Evolutionary conservation across 1,140 invertebrate genomes (phyloP).

Genomic region (Sminthurides bifidus): DNA sequence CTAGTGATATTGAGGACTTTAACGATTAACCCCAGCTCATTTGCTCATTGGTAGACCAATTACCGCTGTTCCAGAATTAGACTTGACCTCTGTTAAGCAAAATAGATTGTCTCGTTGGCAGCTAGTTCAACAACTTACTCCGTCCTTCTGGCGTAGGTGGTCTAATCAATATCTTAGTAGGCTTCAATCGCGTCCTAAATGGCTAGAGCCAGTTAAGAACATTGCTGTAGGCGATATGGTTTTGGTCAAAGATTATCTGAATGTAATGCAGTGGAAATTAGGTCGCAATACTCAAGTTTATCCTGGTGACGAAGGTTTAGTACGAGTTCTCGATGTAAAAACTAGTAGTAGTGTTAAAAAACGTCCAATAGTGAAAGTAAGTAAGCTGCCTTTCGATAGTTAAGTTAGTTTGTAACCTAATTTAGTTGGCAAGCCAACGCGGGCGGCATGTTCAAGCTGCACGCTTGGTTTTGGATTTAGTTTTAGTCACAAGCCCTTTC

Average conservation of each 20-base stretch:
- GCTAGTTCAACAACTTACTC: not conserved
- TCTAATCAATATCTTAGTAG: slow-evolving; percentile 32
- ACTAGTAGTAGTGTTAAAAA: too few species aligned
- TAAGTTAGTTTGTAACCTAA: too few species aligned
- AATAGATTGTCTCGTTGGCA: slow-evolving; percentile 2
- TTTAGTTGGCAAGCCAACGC: too few species aligned
- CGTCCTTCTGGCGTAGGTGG: slow-evolving; percentile 21
- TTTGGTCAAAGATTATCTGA: slow-evolving; percentile 30
- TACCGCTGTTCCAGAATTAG: not conserved
- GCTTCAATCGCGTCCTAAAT: slow-evolving; percentile 8
- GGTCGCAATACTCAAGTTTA: slow-evolving; percentile 32
- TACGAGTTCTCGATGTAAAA: slow-evolving; percentile 27
- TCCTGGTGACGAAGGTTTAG: slow-evolving; percentile 30
- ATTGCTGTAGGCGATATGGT: slow-evolving; percentile 14
- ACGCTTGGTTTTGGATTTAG: too few species aligned
- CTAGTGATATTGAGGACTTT: slow-evolving; percentile 32
- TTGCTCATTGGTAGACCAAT: slow-evolving; percentile 15
- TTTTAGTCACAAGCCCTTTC: too few species aligned
- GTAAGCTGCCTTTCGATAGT: too few species aligned
- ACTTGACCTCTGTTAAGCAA: not conserved
- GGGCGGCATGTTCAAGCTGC: too few species aligned
- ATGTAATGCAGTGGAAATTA: slow-evolving; percentile 33
- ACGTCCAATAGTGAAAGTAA: too few species aligned
- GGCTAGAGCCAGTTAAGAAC: slow-evolving; percentile 6
- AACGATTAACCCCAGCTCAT: slow-evolving; percentile 28